Conservation (phyloP, 2,113 vertebrate genomes). For the Axis porcinus region DNA sequence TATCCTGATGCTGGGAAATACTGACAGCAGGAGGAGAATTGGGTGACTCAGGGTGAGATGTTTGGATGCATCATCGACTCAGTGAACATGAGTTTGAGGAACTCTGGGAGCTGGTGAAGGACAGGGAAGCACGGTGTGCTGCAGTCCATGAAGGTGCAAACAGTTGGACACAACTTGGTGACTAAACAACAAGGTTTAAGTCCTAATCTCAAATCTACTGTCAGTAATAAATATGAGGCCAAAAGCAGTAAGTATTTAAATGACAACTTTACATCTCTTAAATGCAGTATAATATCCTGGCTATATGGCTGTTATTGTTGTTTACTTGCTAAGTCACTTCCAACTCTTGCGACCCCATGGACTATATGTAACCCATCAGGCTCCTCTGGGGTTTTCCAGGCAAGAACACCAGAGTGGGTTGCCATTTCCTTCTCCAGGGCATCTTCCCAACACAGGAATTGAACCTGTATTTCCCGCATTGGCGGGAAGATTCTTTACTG, state of each 20-base stretch:
- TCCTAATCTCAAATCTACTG: conserved; percentile 36
- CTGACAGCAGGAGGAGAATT: background rate
- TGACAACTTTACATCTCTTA: conserved; percentile 60
- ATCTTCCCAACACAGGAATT: background rate
- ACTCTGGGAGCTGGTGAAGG: background rate
- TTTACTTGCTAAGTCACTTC: background rate
- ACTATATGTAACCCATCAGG: background rate
- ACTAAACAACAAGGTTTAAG: background rate
- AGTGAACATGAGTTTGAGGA: background rate
- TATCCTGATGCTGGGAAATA: background rate
- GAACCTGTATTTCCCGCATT: background rate
- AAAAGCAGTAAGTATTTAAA: conserved; percentile 73
- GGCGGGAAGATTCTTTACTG: background rate
- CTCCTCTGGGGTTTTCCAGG: background rate
- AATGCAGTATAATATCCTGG: conserved; percentile 13
- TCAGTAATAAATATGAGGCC: conserved; percentile 60
- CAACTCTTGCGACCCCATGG: background rate
- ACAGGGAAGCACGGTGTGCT: background rate
- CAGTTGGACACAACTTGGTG: background rate
- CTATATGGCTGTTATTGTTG: background rate
- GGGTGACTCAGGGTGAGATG: background rate
- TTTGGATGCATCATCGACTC: background rate
- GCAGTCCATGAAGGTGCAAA: background rate
- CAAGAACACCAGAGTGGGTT: background rate
- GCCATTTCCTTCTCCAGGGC: background rate